Evolutionary conservation across 2,888 invertebrate genomes (phyloP).

Genomic region (Cerastis rubricosa): DNA sequence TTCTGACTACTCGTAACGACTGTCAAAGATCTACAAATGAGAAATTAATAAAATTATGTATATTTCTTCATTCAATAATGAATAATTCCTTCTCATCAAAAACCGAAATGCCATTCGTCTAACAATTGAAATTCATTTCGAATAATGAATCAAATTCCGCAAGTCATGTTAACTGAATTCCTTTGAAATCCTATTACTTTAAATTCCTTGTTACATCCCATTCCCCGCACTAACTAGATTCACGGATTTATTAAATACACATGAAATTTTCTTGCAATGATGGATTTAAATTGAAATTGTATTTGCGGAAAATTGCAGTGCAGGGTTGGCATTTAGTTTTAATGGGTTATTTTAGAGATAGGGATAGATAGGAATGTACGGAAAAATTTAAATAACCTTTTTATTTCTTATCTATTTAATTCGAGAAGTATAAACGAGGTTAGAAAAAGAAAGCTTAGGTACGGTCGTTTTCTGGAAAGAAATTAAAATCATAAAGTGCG

Average conservation of each 20-base stretch:
- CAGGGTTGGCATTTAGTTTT: constrained; percentile 7
- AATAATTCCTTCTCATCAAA: constrained; percentile 13
- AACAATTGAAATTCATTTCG: constrained; percentile 34
- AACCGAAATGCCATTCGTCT: not conserved
- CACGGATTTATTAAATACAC: constrained; percentile 42
- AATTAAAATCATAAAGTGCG: not conserved
- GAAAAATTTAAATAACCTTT: not conserved
- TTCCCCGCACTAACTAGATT: constrained; percentile 16
- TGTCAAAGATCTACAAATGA: no score
- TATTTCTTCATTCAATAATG: not conserved
- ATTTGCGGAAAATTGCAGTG: constrained; percentile 15
- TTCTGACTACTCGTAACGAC: no score
- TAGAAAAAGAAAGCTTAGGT: not conserved
- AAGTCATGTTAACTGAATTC: constrained; percentile 29
- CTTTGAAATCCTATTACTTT: constrained; percentile 26
- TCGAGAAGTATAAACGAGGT: not conserved
- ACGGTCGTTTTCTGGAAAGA: not conserved
- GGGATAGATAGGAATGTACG: not conserved
- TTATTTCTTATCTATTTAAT: not conserved
- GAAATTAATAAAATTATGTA: not conserved
- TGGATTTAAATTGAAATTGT: constrained; percentile 4
- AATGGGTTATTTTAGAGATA: not conserved
- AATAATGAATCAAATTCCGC: constrained; percentile 35
- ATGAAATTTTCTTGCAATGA: not conserved
- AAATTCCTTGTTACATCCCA: constrained; percentile 15